phyloP scores from a whole-genome alignment of 2,797 vertebrate genomes.

The Sebastes cheni region DNA sequence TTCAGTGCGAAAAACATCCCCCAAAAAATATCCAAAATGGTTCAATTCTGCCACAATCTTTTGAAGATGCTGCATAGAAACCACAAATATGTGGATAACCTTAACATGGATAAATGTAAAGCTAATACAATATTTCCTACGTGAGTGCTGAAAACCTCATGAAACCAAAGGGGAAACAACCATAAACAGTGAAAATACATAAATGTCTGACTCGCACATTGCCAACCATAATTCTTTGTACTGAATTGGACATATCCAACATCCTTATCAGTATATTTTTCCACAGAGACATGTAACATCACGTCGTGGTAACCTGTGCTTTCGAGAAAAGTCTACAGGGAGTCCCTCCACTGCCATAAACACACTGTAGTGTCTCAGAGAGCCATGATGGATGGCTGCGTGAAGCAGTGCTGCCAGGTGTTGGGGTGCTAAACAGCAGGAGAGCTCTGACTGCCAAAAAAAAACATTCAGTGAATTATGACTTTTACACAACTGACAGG shows the following conservation, averaged over 20 bases:
- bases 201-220: background rate
- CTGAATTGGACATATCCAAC: background rate
- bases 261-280: background rate
- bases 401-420: constrained; percentile 60
- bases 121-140: no score
- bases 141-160: background rate
- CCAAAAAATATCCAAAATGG: background rate
- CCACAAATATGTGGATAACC: background rate
- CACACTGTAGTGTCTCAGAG: constrained; percentile 7
- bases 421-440: constrained; percentile 64
- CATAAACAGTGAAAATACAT: background rate
- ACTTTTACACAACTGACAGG: constrained; percentile 39
- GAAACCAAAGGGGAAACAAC: background rate
- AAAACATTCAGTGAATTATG: constrained; percentile 49
- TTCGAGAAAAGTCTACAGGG: constrained; percentile 45
- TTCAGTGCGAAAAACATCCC: background rate
- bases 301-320: constrained; percentile 15
- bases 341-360: constrained; percentile 42
- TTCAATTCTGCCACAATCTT: background rate
- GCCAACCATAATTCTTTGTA: background rate
- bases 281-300: background rate
- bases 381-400: constrained; percentile 44
- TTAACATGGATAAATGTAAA: background rate
- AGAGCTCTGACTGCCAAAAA: constrained; percentile 28
- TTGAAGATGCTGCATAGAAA: background rate